Base-by-base conservation (phyloP, 2,888 invertebrate genomes). In the Hanleya hanleyi region DNA sequence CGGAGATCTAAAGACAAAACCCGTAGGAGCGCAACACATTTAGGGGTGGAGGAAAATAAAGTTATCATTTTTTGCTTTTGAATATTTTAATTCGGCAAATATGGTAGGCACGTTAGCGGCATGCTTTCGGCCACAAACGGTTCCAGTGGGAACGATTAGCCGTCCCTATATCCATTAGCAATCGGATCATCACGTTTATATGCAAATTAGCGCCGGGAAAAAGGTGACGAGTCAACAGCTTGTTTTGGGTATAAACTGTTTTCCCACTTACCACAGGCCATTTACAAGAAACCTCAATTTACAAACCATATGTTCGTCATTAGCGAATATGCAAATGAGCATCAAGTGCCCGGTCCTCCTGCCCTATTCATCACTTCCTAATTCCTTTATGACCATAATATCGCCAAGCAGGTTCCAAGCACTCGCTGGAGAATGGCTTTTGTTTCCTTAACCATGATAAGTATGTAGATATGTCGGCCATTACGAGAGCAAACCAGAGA, bases 251-350 rank as follows among this genome's bases (percentile, higher is more conserved):
- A 57, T 15, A 57, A 57, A 57, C 57, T 22, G 57, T 32, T 57
- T 57, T 57, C 26, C 29, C 57, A 57, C 57, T 29, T 57, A 4
- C 3, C 32, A 29, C 57, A 22, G 9, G 57, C 57, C 57, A 57
- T 57, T 57, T 57, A 57, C 5, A 57, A 26, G 26, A 57, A 57
- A 57, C 57, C 57, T 57, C 57, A 57, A 57, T 57, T 57, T 57
- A 26, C 26, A 4, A 57, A 22, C 32, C 57, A 57, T 57, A 57
- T 57, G 57, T 32, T 57, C 12, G 57, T 32, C 57, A 57, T 57
- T 57, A 57, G 57, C 57, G 22, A 57, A 57, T 57, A 57, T 57
- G 57, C 57, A 57, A 57, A 57, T 57, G 22, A 32, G 26, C 57
- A 29, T 9, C 22, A 15, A 22, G 57, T 32, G 26, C 26, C 26